These are phyloP conservation scores for Tretioscincus oriximinensis DNA, from an alignment of 2,113 vertebrate genomes.

Conservation along the genomic window DNA sequence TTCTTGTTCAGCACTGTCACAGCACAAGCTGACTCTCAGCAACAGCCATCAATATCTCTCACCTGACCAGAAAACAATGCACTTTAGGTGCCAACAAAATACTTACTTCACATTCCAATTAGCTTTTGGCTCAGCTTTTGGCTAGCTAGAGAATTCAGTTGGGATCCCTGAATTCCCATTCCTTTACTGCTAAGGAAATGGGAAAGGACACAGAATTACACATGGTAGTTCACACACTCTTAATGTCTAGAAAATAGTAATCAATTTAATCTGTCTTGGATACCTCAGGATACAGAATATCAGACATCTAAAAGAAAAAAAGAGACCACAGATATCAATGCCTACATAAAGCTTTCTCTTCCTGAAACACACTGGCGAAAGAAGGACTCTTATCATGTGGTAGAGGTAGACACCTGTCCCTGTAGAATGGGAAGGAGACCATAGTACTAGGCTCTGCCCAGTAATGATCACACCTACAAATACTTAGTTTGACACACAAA, in stretches of 20 bases:
- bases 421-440: constrained; percentile 6
- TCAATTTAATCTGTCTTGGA: constrained; percentile 25
- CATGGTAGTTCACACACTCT: constrained; percentile 6
- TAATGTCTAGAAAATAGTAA: constrained; percentile 21
- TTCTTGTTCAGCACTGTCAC: constrained; percentile 13
- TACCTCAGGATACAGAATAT: constrained; percentile 20
- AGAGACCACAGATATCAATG: constrained; percentile 18
- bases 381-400: constrained; percentile 42
- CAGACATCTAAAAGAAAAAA: neutral
- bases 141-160: neutral
- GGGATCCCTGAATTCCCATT: constrained; percentile 19
- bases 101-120: constrained; percentile 15
- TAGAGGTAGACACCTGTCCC: constrained; percentile 60
- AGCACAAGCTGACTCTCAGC: constrained; percentile 12
- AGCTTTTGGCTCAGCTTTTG: constrained; percentile 38
- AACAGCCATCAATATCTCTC: neutral
- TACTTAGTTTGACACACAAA: constrained; percentile 29
- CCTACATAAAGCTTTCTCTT: constrained; percentile 43
- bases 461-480: constrained; percentile 42
- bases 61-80: constrained; percentile 27
- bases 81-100: neutral
- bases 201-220: constrained; percentile 14
- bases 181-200: constrained; percentile 26
- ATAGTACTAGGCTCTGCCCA: constrained; percentile 33
- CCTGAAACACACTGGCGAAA: constrained; percentile 43